Conservation (phyloP, 1,140 invertebrate genomes). For the Stratiolaelaps scimitus region DNA sequence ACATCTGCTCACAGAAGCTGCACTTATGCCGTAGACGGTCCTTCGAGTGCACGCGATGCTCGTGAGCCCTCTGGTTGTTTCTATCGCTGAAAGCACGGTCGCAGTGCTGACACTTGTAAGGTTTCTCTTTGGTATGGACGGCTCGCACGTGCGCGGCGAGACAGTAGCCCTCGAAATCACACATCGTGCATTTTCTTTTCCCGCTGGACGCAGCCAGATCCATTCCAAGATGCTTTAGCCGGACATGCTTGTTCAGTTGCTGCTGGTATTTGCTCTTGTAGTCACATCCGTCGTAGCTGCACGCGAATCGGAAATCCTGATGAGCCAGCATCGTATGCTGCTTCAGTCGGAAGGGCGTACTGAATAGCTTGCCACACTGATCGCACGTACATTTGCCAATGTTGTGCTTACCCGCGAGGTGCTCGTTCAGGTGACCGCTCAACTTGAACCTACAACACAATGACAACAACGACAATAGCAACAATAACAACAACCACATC, state of each 20-base stretch:
- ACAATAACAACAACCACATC: too few species aligned
- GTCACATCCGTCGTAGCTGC: slow-evolving; percentile 15
- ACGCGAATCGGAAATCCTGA: slow-evolving; percentile 16
- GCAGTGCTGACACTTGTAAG: slow-evolving; percentile 79
- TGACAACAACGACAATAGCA: too few species aligned
- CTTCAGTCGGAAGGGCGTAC: slow-evolving; percentile 23
- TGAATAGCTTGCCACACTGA: slow-evolving; percentile 20
- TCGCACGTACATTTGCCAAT: slow-evolving; percentile 26
- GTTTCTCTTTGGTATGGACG: slow-evolving; percentile 81
- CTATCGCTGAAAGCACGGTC: slow-evolving; percentile 46
- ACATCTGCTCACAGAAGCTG: slow-evolving; percentile 20
- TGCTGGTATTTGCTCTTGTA: slow-evolving; percentile 26
- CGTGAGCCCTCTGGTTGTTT: slow-evolving; percentile 25
- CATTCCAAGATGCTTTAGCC: slow-evolving; percentile 11
- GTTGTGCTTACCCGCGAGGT: slow-evolving; percentile 25
- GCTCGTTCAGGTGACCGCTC: slow-evolving; percentile 26
- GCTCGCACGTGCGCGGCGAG: slow-evolving; percentile 76
- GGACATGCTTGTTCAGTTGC: slow-evolving; percentile 23
- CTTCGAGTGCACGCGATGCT: slow-evolving; percentile 14
- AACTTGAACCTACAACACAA: slow-evolving; percentile 27
- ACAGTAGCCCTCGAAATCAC: slow-evolving; percentile 26
- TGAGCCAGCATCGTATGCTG: slow-evolving; percentile 23
- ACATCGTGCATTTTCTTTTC: background rate
- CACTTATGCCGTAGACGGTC: slow-evolving; percentile 22
- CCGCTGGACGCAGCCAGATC: background rate